A percentile compares a stretch with the other conserved stretches of the same genome.
Evolutionary conservation across 2,888 invertebrate genomes (phyloP).

Genomic region (Drosophila affinis): DNA sequence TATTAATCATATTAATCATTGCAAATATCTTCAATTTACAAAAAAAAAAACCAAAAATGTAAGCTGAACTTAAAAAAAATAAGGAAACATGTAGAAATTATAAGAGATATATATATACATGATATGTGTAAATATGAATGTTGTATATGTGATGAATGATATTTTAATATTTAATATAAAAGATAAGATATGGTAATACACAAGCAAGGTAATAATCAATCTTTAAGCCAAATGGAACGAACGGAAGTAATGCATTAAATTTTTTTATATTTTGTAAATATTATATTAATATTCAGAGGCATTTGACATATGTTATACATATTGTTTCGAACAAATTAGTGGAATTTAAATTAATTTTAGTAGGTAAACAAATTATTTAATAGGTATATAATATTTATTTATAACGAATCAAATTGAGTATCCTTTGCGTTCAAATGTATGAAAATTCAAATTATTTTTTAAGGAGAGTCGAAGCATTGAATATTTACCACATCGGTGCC

Average conservation of each 20-base stretch:
- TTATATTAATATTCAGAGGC: neutral
- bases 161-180: too few species aligned
- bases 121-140: too few species aligned
- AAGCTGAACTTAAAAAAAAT: neutral
- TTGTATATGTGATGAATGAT: too few species aligned
- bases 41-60: neutral
- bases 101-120: too few species aligned
- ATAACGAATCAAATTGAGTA: too few species aligned
- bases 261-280: neutral
- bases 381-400: too few species aligned
- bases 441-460: neutral
- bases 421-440: too few species aligned
- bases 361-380: too few species aligned
- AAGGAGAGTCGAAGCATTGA: neutral
- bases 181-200: too few species aligned
- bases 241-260: too few species aligned
- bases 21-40: neutral
- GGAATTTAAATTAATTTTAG: neutral
- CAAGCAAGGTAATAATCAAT: too few species aligned
- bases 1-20: neutral
- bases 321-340: neutral
- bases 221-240: neutral
- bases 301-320: neutral
- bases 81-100: too few species aligned
- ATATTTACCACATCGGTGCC: neutral